Evolutionary conservation across 2,113 vertebrate genomes (phyloP), one percentile per base, ranked within the genome.

Genomic region (Strix aluco): DNA sequence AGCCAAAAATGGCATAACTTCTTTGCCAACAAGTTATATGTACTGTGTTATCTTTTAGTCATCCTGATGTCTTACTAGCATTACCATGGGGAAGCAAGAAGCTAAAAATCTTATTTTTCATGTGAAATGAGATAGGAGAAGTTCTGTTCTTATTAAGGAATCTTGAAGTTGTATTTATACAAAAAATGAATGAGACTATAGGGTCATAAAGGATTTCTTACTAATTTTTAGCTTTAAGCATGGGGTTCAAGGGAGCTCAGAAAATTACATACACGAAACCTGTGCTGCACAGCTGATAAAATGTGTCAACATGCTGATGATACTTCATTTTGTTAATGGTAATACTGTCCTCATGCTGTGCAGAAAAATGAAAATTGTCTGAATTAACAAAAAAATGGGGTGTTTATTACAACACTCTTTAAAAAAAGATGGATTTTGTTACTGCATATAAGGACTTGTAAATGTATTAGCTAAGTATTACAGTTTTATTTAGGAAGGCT

Each of bases 401-500:
- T 95, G 77, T 94, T 97, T 85, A 79, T 77, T 88, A 4, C 30
- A 89, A n/a, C 86, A 69, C 80, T 63, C 57, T 21, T 73, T 52
- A 52, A 9, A 2, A n/a, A 52, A 67, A 77, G 8, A n/a, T 72
- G 3, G 5, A 15, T 84, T 92, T 91, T 85, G 22, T 94, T 93
- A 47, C 70, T 90, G 42, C 44, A 15, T 59, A 54, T 74, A 87
- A 92, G 70, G 80, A 57, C 44, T 86, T 92, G 40, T 82, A 77
- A 95, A 87, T 91, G 70, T 81, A 14, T 84, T 91, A 69, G 70
- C 77, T 57, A 82, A 89, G 57, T 79, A 63, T 90, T 84, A 49
- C 4, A 54, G 62, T 57, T 91, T 86, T 84, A 58, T 84, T 94
- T 95, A 94, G 88, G 49, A 79, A 94, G n/a, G 73, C 52, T 94